A percentile compares a stretch with the other conserved stretches of the same genome.
phyloP scores from a whole-genome alignment of 2,113 vertebrate species.

The Cebus imitator region DNA sequence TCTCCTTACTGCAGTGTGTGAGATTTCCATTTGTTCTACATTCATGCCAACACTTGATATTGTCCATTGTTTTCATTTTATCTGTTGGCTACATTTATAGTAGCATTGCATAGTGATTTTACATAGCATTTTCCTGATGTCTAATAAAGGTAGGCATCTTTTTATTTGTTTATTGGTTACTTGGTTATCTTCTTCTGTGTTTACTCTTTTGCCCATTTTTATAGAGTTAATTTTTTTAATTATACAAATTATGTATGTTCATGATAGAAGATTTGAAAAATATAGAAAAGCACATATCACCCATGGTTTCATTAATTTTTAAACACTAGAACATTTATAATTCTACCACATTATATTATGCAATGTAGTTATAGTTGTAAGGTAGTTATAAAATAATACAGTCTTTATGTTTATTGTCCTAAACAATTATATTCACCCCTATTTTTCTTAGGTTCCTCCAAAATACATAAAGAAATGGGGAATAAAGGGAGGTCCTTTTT shows the following conservation, averaged over 20 bases:
- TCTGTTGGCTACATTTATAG: neutral
- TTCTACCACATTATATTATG: neutral
- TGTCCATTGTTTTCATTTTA: neutral
- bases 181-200: neutral
- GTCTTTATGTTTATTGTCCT: neutral
- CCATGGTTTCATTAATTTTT: conserved; percentile 12
- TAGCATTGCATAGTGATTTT: neutral
- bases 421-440: neutral
- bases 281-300: neutral
- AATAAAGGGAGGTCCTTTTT: neutral
- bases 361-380: neutral
- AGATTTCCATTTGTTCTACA: neutral
- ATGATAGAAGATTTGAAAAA: conserved; percentile 21
- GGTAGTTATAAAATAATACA: neutral
- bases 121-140: neutral
- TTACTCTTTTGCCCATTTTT: conserved; percentile 41
- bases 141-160: neutral
- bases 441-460: neutral
- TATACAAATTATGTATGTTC: neutral
- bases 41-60: neutral
- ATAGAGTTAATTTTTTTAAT: conserved; percentile 2
- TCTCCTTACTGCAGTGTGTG: neutral
- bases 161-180: neutral
- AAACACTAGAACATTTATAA: neutral
- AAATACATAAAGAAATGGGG: neutral